Conservation (phyloP, 1,140 invertebrate species). For the Lineus longissimus region DNA sequence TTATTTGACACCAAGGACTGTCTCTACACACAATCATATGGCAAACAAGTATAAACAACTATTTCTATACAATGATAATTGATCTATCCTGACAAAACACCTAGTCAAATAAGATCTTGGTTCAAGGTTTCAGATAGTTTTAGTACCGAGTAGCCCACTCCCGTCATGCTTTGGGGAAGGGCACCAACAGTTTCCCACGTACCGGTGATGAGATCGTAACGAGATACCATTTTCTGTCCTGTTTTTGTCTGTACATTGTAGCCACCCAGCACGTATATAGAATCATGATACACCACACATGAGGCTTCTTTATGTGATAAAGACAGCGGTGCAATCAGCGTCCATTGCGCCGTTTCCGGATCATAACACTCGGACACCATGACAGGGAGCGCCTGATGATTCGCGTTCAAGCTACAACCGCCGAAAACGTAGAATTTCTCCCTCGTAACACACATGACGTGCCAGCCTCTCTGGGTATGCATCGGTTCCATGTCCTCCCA, state of each 20-base stretch:
- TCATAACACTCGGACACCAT: conserved; percentile 72
- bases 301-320: conserved; percentile 55
- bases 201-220: conserved; percentile 48
- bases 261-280: conserved; percentile 52
- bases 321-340: conserved; percentile 62
- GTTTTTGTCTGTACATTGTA: conserved; percentile 55
- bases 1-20: too few species aligned
- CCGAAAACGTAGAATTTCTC: conserved; percentile 74
- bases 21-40: too few species aligned
- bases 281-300: conserved; percentile 50
- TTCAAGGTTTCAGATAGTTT: conserved; percentile 34
- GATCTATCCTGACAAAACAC: neutral
- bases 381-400: conserved; percentile 68
- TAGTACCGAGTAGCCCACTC: conserved; percentile 50
- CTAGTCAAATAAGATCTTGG: conserved; percentile 7
- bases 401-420: conserved; percentile 60
- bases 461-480: conserved; percentile 53
- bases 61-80: neutral
- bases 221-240: conserved; percentile 52
- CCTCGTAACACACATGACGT: conserved; percentile 56
- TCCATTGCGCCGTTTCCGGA: conserved; percentile 64
- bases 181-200: conserved; percentile 54
- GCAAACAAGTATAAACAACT: neutral
- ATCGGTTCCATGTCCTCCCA: conserved; percentile 54
- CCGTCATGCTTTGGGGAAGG: conserved; percentile 49